Conservation (phyloP, 1,140 invertebrate species). For the Procambarus virginalis region DNA sequence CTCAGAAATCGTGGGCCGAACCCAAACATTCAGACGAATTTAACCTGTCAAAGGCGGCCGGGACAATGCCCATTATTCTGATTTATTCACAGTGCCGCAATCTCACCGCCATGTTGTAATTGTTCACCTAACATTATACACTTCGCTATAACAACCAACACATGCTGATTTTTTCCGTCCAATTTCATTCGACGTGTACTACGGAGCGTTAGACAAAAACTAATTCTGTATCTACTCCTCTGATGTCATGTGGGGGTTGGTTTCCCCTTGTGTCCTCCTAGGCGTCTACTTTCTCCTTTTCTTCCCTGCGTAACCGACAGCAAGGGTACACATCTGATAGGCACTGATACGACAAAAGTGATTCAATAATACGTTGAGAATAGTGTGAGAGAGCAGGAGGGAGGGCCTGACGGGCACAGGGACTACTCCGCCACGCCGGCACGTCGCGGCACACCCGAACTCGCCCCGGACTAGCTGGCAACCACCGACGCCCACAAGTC, state of each 20-base stretch:
- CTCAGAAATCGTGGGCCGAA: slow-evolving; percentile 58
- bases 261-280: not conserved
- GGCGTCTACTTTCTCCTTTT: not conserved
- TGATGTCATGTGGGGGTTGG: not conserved
- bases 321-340: not conserved
- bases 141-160: not conserved
- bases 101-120: slow-evolving; percentile 59
- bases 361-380: slow-evolving; percentile 1
- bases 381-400: not conserved
- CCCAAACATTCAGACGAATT: slow-evolving; percentile 66
- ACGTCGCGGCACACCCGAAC: too few relatives aligned
- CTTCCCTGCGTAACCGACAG: too few relatives aligned
- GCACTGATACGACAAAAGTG: not conserved
- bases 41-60: slow-evolving; percentile 64
- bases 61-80: slow-evolving; percentile 62
- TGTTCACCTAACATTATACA: slow-evolving; percentile 52
- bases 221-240: not conserved
- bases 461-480: too few relatives aligned
- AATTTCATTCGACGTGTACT: not conserved
- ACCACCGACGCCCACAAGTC: too few relatives aligned
- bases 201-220: not conserved
- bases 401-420: too few relatives aligned
- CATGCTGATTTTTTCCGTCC: not conserved
- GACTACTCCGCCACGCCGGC: too few relatives aligned
- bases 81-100: slow-evolving; percentile 63